Evolutionary conservation across 2,888 invertebrate genomes (phyloP).

Genomic region (Drepana falcataria): DNA sequence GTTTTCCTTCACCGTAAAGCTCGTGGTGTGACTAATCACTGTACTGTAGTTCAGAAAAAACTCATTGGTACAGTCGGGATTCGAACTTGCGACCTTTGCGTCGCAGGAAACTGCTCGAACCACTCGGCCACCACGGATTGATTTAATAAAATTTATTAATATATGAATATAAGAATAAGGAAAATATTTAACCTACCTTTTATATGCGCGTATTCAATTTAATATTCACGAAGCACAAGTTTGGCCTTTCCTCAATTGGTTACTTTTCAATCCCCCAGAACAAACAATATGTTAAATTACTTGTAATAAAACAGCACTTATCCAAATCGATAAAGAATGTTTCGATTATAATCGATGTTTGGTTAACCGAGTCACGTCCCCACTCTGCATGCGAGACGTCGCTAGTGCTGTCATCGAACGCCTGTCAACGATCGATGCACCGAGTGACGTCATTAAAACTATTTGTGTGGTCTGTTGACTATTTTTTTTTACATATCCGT

Average conservation of each 20-base stretch:
- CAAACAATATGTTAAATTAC: constrained; percentile 4
- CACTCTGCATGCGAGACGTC: constrained; percentile 27
- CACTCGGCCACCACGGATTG: too few relatives aligned
- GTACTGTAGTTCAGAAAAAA: too few relatives aligned
- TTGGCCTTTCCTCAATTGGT: background rate
- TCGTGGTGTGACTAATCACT: too few relatives aligned
- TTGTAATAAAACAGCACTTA: constrained; percentile 9
- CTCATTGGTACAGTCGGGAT: too few relatives aligned
- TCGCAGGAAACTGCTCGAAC: too few relatives aligned
- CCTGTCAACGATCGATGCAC: constrained; percentile 16
- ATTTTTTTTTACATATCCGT: constrained; percentile 13
- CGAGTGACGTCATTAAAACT: constrained; percentile 36
- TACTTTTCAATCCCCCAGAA: background rate
- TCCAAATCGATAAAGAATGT: constrained; percentile 6
- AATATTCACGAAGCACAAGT: too few relatives aligned
- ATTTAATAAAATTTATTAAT: too few relatives aligned
- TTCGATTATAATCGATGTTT: constrained; percentile 14
- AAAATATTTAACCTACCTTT: too few relatives aligned
- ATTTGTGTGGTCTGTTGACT: constrained; percentile 35
- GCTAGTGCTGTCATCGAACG: constrained; percentile 24
- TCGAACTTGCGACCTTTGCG: too few relatives aligned
- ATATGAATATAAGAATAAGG: too few relatives aligned
- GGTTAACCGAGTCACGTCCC: constrained; percentile 31
- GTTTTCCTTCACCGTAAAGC: too few relatives aligned
- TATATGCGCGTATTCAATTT: too few relatives aligned